phyloP scores from a whole-genome alignment of 2,797 vertebrate species.

The Chlorospingus flavigularis region DNA sequence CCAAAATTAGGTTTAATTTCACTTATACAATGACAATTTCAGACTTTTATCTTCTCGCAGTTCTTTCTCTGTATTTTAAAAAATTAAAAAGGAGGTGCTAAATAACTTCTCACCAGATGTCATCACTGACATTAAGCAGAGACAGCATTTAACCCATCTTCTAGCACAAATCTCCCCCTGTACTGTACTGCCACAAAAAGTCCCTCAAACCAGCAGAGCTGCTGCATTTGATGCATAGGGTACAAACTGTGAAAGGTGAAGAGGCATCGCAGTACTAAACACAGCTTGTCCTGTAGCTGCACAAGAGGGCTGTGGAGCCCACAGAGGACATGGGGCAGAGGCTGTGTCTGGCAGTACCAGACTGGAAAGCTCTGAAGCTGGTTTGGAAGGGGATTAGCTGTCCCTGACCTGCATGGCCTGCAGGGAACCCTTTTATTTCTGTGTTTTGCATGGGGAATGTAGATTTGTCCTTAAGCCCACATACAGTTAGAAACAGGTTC shows the following conservation, averaged over 20 bases:
- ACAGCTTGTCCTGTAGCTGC: background rate
- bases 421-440: background rate
- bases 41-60: background rate
- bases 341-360: background rate
- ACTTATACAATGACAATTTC: background rate
- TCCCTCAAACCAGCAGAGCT: background rate
- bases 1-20: background rate
- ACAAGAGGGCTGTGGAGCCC: fast-evolving
- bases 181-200: background rate
- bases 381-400: background rate
- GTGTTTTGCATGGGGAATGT: background rate
- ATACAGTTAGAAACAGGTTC: background rate
- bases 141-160: background rate
- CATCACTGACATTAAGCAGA: background rate
- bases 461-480: background rate
- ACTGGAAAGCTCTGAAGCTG: background rate
- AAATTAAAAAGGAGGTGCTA: background rate
- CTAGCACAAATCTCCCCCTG: background rate
- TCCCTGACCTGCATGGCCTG: background rate
- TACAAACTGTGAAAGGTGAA: fast-evolving
- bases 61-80: background rate
- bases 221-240: background rate
- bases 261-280: background rate
- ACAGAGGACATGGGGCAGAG: background rate
- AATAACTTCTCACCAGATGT: background rate